Evolutionary conservation across 2,797 vertebrate species (phyloP).

Genomic region (Acanthis flammea): DNA sequence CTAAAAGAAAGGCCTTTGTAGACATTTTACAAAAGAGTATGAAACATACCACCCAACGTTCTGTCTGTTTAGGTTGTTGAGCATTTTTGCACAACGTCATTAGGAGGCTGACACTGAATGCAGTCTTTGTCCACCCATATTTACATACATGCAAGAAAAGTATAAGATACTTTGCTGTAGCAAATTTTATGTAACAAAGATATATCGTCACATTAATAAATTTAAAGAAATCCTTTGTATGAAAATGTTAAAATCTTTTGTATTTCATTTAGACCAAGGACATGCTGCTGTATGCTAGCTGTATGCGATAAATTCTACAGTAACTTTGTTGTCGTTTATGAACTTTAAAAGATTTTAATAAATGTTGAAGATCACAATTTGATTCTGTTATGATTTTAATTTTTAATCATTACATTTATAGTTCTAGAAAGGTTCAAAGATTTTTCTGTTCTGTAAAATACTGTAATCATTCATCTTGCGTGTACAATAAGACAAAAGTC

Average conservation of each 20-base stretch:
- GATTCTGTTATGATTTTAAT: conserved; percentile 78
- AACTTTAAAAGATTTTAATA: conserved; percentile 85
- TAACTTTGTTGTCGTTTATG: conserved; percentile 87
- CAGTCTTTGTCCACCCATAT: conserved; percentile 82
- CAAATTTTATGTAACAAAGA: conserved; percentile 94
- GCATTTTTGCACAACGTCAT: conserved; percentile 87
- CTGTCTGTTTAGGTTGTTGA: conserved; percentile 85
- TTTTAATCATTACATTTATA: conserved; percentile 68
- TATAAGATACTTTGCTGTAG: conserved; percentile 91
- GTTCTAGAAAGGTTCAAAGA: conserved; percentile 41
- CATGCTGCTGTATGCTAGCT: conserved; percentile 79
- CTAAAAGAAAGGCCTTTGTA: conserved; percentile 77
- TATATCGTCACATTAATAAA: conserved; percentile 91
- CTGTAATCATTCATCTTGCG: conserved; percentile 55
- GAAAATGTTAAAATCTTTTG: conserved; percentile 80
- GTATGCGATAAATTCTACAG: conserved; percentile 81
- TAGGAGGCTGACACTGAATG: conserved; percentile 79
- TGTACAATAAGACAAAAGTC: conserved; percentile 55
- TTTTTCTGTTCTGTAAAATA: conserved; percentile 70
- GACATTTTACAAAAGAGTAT: conserved; percentile 74
- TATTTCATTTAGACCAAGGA: conserved; percentile 81
- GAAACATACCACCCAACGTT: conserved; percentile 78
- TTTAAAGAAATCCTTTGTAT: conserved; percentile 88
- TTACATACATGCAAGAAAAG: conserved; percentile 89
- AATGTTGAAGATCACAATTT: conserved; percentile 82